phyloP scores from a whole-genome alignment of 2,797 vertebrate species.

The Balearica regulorum region DNA sequence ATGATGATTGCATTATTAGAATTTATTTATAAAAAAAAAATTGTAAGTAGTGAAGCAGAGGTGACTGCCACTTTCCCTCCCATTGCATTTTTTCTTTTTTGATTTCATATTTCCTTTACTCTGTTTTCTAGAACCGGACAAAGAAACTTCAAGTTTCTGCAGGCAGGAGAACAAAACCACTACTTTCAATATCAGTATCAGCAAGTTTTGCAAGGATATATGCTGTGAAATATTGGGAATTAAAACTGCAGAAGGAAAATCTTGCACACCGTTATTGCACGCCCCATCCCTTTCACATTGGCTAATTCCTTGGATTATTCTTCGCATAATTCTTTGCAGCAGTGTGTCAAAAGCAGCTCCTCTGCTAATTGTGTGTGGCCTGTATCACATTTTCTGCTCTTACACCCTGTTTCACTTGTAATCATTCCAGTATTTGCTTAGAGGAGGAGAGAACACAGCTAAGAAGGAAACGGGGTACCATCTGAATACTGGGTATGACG shows the following conservation, averaged over 20 bases:
- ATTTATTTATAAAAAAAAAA: not conserved
- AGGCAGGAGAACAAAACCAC: not conserved
- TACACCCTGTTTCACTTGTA: not conserved
- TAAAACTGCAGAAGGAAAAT: not conserved
- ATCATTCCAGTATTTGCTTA: conserved; percentile 7
- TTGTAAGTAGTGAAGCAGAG: conserved; percentile 35
- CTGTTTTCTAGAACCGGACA: conserved; percentile 33
- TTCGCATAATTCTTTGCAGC: not conserved
- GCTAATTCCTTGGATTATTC: not conserved
- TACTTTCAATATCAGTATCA: not conserved
- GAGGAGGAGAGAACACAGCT: conserved; percentile 25
- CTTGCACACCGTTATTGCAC: not conserved
- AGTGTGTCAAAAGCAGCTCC: not conserved
- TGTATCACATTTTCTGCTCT: not conserved
- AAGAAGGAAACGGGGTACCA: not conserved
- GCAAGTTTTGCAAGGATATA: not conserved
- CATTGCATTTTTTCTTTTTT: conserved; percentile 10
- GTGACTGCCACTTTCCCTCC: not conserved
- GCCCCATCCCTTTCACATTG: not conserved
- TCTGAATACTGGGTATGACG: conserved; percentile 12
- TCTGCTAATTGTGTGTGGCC: not conserved
- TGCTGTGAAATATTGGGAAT: not conserved
- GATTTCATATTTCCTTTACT: not conserved
- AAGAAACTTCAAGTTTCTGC: conserved; percentile 34
- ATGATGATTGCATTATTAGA: not conserved